phyloP scores from a whole-genome alignment of 2,113 vertebrate genomes.

The Tetraodon nigroviridis region DNA sequence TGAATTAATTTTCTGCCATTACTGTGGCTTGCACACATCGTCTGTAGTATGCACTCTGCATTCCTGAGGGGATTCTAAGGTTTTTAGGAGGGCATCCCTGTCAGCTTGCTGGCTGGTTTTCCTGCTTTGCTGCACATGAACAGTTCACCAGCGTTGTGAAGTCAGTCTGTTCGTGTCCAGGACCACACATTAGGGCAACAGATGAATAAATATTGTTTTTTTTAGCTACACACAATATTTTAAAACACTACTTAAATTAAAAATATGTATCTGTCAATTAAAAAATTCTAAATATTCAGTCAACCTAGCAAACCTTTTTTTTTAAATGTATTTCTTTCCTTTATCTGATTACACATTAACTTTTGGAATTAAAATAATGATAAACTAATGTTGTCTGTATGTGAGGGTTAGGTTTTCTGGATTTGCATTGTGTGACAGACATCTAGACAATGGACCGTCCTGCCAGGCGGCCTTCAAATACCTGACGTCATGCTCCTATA shows the following conservation, averaged over 20 bases:
- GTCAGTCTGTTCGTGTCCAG: not conserved
- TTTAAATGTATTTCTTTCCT: no score
- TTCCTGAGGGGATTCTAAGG: conserved; percentile 33
- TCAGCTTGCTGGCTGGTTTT: conserved; percentile 34
- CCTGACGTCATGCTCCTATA: conserved; percentile 32
- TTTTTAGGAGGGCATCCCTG: conserved; percentile 2
- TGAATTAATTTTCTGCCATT: conserved; percentile 6
- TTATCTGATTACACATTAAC: not conserved
- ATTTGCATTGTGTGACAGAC: conserved; percentile 24
- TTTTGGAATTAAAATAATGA: not conserved
- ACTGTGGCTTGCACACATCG: conserved; percentile 16
- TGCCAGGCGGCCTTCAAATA: conserved; percentile 25
- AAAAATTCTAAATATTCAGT: no score
- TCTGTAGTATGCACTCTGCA: conserved; percentile 32
- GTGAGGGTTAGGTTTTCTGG: conserved; percentile 22
- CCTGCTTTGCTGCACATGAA: conserved; percentile 37
- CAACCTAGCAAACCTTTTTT: no score
- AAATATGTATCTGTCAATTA: no score
- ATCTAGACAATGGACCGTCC: conserved; percentile 27
- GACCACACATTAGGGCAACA: conserved; percentile 3
- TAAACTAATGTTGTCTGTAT: not conserved
- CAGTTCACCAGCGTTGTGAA: conserved; percentile 15
- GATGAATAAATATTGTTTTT: no score
- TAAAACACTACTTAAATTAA: no score
- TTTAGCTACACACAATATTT: not conserved